These are phyloP conservation scores for Vicugna pacos DNA, from an alignment of 2,113 vertebrate genomes.

Conservation along the genomic window DNA sequence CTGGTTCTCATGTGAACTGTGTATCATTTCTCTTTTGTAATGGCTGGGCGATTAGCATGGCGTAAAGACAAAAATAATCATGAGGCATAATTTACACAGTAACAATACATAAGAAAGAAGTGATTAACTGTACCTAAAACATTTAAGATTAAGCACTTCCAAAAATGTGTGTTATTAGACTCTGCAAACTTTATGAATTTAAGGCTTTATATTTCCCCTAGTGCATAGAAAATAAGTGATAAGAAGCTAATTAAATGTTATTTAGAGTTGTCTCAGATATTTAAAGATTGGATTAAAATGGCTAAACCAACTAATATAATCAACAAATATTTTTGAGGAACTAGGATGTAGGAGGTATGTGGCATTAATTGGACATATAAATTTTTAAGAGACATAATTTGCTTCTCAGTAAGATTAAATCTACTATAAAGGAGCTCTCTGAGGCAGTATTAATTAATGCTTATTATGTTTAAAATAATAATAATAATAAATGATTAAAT, in stretches of 20 bases:
- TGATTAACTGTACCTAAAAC: background rate
- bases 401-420: background rate
- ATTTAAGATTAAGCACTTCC: background rate
- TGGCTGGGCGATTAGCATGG: background rate
- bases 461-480: background rate
- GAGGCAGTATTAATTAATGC: background rate
- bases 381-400: background rate
- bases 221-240: background rate
- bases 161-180: background rate
- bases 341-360: background rate
- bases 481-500: background rate
- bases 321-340: background rate
- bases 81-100: background rate
- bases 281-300: background rate
- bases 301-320: background rate
- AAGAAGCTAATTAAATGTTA: background rate
- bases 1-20: background rate
- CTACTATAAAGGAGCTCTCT: background rate
- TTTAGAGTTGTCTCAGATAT: background rate
- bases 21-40: background rate
- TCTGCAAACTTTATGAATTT: background rate
- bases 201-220: background rate
- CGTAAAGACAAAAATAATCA: conserved; percentile 43
- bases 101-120: background rate
- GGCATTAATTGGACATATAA: background rate